Conservation (phyloP, 2,113 vertebrate species). For the Protobothrops mucrosquamatus region DNA sequence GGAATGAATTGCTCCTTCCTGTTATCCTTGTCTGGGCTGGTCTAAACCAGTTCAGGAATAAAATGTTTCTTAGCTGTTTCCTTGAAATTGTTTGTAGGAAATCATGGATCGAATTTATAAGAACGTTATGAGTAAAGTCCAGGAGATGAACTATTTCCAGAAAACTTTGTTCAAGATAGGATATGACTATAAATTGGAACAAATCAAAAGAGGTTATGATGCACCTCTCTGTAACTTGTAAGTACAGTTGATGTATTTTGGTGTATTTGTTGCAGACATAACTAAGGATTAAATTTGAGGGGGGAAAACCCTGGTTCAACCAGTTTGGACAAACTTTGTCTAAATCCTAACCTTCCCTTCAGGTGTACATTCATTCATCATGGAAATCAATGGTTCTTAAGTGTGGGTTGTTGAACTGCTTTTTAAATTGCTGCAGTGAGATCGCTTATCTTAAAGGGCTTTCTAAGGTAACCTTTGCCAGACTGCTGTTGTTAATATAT, state of each 20-base stretch:
- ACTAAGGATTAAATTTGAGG: not conserved
- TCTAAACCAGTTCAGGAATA: not conserved
- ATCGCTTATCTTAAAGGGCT: not conserved
- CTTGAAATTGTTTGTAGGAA: conserved; percentile 73
- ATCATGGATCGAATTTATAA: conserved; percentile 99
- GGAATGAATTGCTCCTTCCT: not conserved
- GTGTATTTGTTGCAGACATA: not conserved
- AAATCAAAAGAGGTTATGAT: conserved; percentile 92
- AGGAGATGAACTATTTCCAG: conserved; percentile 91
- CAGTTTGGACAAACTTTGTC: not conserved
- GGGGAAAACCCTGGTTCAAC: not conserved
- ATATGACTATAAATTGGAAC: conserved; percentile 93
- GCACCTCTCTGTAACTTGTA: conserved; percentile 93
- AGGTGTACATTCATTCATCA: not conserved
- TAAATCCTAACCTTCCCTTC: not conserved
- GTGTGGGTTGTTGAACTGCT: not conserved
- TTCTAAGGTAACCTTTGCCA: not conserved
- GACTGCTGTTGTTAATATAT: not conserved
- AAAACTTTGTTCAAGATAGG: conserved; percentile 91
- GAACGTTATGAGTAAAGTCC: conserved; percentile 96
- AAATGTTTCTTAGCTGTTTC: conserved; percentile 21
- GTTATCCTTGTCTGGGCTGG: not conserved
- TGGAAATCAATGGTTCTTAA: not conserved
- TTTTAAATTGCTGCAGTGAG: not conserved
- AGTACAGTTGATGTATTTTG: conserved; percentile 54